Evolutionary conservation across 2,888 invertebrate species (phyloP), one percentile per base, ranked within the genome.

Genomic region (Chrysomela aeneicollis): DNA sequence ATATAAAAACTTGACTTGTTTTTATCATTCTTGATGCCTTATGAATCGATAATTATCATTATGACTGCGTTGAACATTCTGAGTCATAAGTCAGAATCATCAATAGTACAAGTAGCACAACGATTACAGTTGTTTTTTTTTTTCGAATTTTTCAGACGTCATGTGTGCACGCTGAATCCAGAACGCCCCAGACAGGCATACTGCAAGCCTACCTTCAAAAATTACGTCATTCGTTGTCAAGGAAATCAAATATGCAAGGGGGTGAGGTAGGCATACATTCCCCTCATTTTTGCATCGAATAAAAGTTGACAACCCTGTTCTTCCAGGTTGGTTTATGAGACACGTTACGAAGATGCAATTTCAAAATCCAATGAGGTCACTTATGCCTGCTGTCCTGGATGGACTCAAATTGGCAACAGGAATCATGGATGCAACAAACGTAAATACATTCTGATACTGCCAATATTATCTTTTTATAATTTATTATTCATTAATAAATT

Each of bases 381-480:
- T 59, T 85, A 84, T 72, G 79, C 82, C 22, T 89, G 89, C 77
- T 89, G 89, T 76, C 85, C 87, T 1, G 89, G 89, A 61, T 89
- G 89, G 89, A 83, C 82, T 32, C 86, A 87, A 74, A 81, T 84
- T 50, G 83, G 83, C 42, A 84, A 85, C 64, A 81, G 83, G 64
- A 84, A 87, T 74, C 86, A 85, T 71, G 87, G 87, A 54, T 89
- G 89, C 77, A 86, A 86, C 77, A 88, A 86, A 85, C 87, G 89
- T 89, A 81, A 85, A 85, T 83, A n/a, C n/a, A n/a, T n/a, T n/a
- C n/a, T n/a, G n/a, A n/a, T n/a, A n/a, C n/a, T n/a, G n/a, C n/a
- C n/a, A n/a, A n/a, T n/a, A n/a, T n/a, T n/a, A n/a, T n/a, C n/a
- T n/a, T n/a, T n/a, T n/a, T n/a, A n/a, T n/a, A n/a, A n/a, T n/a